Evolutionary conservation across 1,140 invertebrate genomes (phyloP).

Genomic region (Anastatus disparis): DNA sequence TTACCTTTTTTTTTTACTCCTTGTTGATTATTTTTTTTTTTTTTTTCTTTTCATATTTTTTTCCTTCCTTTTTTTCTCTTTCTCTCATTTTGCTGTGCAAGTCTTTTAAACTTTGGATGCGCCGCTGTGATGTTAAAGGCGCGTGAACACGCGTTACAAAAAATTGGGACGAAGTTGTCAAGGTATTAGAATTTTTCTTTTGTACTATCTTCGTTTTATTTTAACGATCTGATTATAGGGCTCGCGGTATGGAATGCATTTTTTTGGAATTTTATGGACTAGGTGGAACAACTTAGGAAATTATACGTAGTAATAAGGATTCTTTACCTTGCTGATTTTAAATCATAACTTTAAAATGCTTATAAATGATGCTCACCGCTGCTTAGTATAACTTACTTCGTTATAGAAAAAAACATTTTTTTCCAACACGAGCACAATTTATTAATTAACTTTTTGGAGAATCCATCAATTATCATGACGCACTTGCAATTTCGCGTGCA

Average conservation of each 20-base stretch:
- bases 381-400: too few relatives aligned
- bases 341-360: too few relatives aligned
- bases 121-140: background rate
- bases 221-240: conserved; percentile 3
- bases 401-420: too few relatives aligned
- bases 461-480: too few relatives aligned
- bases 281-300: too few relatives aligned
- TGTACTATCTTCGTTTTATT: background rate
- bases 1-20: conserved; percentile 26
- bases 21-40: conserved; percentile 5
- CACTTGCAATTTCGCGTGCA: too few relatives aligned
- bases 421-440: too few relatives aligned
- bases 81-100: background rate
- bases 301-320: too few relatives aligned
- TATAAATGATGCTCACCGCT: too few relatives aligned
- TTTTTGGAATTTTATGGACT: conserved; percentile 5
- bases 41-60: too few relatives aligned
- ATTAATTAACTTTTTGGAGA: too few relatives aligned
- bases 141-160: background rate
- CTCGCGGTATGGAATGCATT: background rate
- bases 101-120: conserved; percentile 24
- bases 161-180: conserved; percentile 28
- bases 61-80: conserved; percentile 9
- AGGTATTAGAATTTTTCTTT: conserved; percentile 28
- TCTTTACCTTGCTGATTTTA: too few relatives aligned